These are phyloP conservation scores for Magallana gigas DNA, from an alignment of 1,140 invertebrate genomes.

Conservation along the genomic window DNA sequence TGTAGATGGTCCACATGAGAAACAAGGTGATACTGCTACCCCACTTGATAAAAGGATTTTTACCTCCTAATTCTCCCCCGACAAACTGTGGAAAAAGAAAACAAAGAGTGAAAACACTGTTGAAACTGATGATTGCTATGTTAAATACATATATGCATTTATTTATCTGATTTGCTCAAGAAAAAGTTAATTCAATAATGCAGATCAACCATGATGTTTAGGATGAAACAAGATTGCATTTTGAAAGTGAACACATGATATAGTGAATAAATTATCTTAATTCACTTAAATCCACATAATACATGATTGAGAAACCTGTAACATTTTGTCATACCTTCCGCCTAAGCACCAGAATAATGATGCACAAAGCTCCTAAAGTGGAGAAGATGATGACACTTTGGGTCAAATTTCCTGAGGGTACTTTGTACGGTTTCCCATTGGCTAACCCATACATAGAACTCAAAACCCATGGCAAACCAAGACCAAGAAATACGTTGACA, in stretches of 20 bases:
- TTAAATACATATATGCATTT: background rate
- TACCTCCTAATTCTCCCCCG: conserved; percentile 76
- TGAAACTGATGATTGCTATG: background rate
- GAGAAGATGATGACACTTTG: conserved; percentile 83
- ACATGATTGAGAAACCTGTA: background rate
- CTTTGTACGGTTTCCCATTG: conserved; percentile 79
- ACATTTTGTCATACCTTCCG: conserved; percentile 74
- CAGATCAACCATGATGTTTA: background rate
- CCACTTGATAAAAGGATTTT: conserved; percentile 69
- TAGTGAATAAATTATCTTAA: background rate
- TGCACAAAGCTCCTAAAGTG: conserved; percentile 80
- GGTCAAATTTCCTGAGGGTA: conserved; percentile 80
- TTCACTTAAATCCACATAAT: background rate
- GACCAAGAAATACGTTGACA: conserved; percentile 85
- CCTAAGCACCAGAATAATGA: conserved; percentile 80
- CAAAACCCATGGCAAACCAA: conserved; percentile 84
- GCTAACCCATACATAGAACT: conserved; percentile 81
- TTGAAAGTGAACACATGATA: no score
- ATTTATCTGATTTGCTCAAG: background rate
- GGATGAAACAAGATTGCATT: no score
- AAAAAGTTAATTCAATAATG: background rate
- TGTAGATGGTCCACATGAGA: conserved; percentile 81
- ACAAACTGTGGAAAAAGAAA: conserved; percentile 68
- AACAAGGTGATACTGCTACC: conserved; percentile 77
- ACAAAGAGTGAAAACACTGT: conserved; percentile 7